These are phyloP conservation scores for Alligator mississippiensis DNA, from an alignment of 2,113 vertebrate species.

Conservation along the genomic window DNA sequence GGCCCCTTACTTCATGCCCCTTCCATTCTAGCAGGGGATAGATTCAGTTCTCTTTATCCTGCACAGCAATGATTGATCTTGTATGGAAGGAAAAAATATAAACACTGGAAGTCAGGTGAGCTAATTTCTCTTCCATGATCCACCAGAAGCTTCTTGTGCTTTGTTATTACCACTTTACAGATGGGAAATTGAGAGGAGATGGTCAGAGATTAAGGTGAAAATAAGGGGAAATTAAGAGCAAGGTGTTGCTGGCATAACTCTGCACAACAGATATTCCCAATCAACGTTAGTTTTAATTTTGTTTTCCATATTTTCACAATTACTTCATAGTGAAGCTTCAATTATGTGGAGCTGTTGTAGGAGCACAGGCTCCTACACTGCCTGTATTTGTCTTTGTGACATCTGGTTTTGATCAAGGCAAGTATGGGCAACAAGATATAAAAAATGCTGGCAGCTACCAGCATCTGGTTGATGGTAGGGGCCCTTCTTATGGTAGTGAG, in stretches of 20 bases:
- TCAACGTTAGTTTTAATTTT: background rate
- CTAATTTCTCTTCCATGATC: background rate
- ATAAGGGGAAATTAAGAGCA: too few relatives aligned
- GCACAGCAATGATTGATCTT: background rate
- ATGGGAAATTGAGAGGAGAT: background rate
- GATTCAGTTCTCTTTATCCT: background rate
- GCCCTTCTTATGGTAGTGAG: background rate
- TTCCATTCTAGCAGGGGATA: background rate
- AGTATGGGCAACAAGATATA: background rate
- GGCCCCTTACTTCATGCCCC: background rate
- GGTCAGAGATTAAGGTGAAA: too few relatives aligned
- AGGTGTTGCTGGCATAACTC: too few relatives aligned
- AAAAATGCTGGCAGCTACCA: background rate
- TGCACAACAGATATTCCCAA: background rate
- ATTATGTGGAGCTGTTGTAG: background rate
- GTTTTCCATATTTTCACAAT: background rate
- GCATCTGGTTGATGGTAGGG: background rate
- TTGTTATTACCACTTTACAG: background rate
- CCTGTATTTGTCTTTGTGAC: background rate
- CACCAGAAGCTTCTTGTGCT: background rate
- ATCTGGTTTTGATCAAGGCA: fast-evolving
- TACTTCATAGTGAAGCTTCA: background rate
- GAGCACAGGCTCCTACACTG: background rate
- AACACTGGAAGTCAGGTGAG: background rate
- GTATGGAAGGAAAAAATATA: too few relatives aligned